phyloP scores from a whole-genome alignment of 2,888 invertebrate genomes.

The Calliphora vomitoria region DNA sequence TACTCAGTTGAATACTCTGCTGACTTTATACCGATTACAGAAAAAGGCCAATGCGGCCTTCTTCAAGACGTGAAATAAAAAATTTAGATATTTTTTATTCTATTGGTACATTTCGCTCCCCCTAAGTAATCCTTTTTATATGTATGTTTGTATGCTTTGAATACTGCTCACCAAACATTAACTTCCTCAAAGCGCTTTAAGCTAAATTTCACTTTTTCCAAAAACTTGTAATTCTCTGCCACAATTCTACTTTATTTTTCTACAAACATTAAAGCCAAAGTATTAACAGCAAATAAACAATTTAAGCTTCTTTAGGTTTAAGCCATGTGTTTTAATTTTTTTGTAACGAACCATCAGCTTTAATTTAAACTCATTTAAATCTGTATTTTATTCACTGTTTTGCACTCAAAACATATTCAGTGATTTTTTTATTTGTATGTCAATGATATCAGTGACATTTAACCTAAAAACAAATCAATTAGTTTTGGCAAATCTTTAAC shows the following conservation, averaged over 20 bases:
- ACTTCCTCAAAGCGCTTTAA: too few relatives aligned
- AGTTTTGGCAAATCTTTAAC: slow-evolving; percentile 11
- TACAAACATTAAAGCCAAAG: too few relatives aligned
- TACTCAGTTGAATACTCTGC: too few relatives aligned
- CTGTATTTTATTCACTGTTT: not conserved
- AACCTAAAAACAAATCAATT: slow-evolving; percentile 67
- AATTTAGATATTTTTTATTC: too few relatives aligned
- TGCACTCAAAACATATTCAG: not conserved
- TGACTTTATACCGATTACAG: too few relatives aligned
- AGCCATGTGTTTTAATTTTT: not conserved
- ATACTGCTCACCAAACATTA: too few relatives aligned
- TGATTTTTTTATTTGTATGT: slow-evolving; percentile 4
- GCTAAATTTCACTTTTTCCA: slow-evolving; percentile 16
- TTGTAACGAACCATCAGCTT: not conserved
- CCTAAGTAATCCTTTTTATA: too few relatives aligned
- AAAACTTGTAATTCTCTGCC: not conserved
- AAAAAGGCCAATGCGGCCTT: too few relatives aligned
- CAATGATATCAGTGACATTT: slow-evolving; percentile 63
- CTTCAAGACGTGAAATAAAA: too few relatives aligned
- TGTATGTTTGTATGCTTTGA: too few relatives aligned
- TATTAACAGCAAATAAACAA: not conserved
- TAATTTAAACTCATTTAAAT: slow-evolving; percentile 16
- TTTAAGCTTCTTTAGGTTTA: not conserved
- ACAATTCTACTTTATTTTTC: not conserved
- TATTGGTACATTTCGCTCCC: too few relatives aligned